These are phyloP conservation scores for Mastacembelus armatus DNA, from an alignment of 2,797 vertebrate species.

Conservation along the genomic window DNA sequence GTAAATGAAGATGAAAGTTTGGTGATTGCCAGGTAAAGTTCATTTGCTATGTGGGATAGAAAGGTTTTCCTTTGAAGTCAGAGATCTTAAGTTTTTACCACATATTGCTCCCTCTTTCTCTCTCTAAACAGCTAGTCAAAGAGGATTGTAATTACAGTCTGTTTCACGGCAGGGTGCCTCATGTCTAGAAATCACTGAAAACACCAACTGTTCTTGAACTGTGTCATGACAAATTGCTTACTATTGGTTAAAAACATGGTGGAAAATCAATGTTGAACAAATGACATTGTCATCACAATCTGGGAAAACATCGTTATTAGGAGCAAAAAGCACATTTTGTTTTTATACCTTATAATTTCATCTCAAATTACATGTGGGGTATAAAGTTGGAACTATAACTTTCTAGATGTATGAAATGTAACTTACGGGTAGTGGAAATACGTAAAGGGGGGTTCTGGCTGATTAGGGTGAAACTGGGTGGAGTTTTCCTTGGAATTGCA, in stretches of 20 bases:
- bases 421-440: no score
- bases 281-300: not conserved
- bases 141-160: conserved; percentile 53
- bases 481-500: no score
- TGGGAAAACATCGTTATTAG: not conserved
- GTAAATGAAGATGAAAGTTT: no score
- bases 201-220: conserved; percentile 32
- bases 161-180: conserved; percentile 40
- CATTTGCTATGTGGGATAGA: no score
- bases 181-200: conserved; percentile 38
- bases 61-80: not conserved
- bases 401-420: not conserved
- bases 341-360: not conserved
- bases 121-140: not conserved
- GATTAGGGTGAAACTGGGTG: no score
- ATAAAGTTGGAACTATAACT: not conserved
- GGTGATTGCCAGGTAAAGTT: no score
- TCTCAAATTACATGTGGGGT: not conserved
- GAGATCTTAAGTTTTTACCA: no score
- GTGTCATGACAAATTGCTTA: not conserved
- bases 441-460: no score
- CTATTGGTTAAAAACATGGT: not conserved
- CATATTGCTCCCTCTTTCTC: not conserved
- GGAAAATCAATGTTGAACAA: not conserved
- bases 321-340: not conserved